Evolutionary conservation across 2,888 invertebrate genomes (phyloP).

Genomic region (Pachydiplax longipennis): DNA sequence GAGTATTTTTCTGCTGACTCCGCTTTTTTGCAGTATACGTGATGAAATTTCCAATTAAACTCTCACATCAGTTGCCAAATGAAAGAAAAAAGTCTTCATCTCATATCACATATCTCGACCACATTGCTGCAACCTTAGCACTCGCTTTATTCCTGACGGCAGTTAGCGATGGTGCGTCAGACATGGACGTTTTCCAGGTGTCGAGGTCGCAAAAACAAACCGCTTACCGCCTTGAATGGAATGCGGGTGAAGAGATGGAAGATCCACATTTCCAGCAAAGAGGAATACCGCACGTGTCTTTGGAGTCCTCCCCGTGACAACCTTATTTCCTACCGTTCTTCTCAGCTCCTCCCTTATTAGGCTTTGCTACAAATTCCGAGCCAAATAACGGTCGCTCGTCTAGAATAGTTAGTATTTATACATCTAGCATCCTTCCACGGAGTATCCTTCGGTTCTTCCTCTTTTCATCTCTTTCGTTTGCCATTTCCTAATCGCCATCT

Average conservation of each 20-base stretch:
- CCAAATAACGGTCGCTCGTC: not conserved
- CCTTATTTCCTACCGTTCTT: not conserved
- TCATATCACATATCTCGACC: too few relatives aligned
- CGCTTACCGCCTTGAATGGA: not conserved
- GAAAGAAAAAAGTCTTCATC: too few relatives aligned
- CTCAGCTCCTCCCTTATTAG: not conserved
- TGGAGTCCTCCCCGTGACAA: not conserved
- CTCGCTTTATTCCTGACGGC: not conserved
- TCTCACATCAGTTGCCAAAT: too few relatives aligned
- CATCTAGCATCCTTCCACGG: not conserved
- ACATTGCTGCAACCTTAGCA: too few relatives aligned
- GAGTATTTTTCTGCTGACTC: too few relatives aligned
- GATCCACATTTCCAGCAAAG: constrained; percentile 4
- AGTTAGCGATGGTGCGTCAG: not conserved
- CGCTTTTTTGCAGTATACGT: too few relatives aligned
- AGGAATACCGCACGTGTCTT: not conserved
- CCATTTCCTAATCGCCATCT: not conserved
- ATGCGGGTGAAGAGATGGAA: not conserved
- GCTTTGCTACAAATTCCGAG: not conserved
- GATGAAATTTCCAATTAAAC: too few relatives aligned
- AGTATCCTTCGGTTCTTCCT: not conserved
- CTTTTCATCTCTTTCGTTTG: not conserved
- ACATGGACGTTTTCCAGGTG: not conserved
- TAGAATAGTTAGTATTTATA: not conserved
- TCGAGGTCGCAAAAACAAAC: not conserved